Percentiles rank a stretch among this genome's conserved stretches.
phyloP scores from a whole-genome alignment of 1,140 invertebrate genomes.

The Nomia melanderi region DNA sequence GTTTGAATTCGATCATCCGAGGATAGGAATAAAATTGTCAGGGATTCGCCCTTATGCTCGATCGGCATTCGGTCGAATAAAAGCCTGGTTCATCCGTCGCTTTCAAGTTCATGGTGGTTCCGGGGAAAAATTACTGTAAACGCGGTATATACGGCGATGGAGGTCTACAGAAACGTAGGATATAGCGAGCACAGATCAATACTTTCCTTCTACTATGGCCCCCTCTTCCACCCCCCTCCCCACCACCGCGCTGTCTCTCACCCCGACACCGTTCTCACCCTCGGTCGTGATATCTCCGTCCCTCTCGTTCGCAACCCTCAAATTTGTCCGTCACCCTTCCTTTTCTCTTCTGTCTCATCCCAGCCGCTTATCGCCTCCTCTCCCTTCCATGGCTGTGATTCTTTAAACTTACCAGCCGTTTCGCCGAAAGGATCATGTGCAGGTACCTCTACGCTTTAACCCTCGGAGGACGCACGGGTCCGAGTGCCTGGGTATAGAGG shows the following conservation, averaged over 20 bases:
- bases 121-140: constrained; percentile 54
- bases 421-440: not conserved
- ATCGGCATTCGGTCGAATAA: not conserved
- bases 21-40: no score
- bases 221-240: constrained; percentile 63
- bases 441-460: constrained; percentile 10
- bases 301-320: constrained; percentile 66
- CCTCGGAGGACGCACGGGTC: no score
- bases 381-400: constrained; percentile 33
- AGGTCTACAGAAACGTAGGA: constrained; percentile 75
- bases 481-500: no score
- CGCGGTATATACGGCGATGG: constrained; percentile 42
- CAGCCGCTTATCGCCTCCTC: constrained; percentile 1
- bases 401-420: constrained; percentile 25
- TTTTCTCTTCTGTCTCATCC: not conserved
- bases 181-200: constrained; percentile 80
- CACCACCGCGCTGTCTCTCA: constrained; percentile 26
- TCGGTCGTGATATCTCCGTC: constrained; percentile 45
- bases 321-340: constrained; percentile 64
- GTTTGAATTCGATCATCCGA: no score
- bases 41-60: no score
- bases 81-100: not conserved
- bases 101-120: constrained; percentile 54
- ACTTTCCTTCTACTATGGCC: constrained; percentile 79
- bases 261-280: constrained; percentile 44